Base-by-base conservation (phyloP, 2,888 invertebrate species). In the Pseudanteris insignis region DNA sequence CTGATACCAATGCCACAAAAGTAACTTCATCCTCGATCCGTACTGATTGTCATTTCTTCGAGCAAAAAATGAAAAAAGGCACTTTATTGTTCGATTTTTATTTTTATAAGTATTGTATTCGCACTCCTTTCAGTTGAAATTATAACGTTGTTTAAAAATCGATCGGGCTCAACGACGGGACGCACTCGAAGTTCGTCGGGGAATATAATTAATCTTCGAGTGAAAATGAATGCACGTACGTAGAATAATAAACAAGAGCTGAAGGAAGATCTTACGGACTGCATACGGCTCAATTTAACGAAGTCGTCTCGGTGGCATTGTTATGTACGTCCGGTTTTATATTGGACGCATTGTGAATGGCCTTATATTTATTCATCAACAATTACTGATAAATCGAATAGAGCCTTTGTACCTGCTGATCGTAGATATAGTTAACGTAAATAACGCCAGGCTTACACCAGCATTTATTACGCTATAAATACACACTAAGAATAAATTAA, bases 321-420 rank as follows among this genome's bases (percentile, higher is more conserved):
- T 75, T 67, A 64, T 47, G 47, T 64, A 67, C 71, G 67, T 72
- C 74, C 72, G 71, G 72, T 67, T 64, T 57, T 63, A 66, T 71
- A 73, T 71, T 67, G 67, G 67, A 63, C 60, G 68, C 67, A 70
- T 73, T 76, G 70, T 72, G 63, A 67, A 53, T 44, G 58, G 41
- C 67, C 75, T 77, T 76, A 77, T 77, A 76, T 78, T 77, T 77
- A 77, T 78, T 76, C 77, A 78, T 78, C 72, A 76, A 77, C 75
- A 76, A 77, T 78, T 78, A 78, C 72, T 63, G 61, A 50, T 61
- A 48, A 59, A 67, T 67, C 67, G 70, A 63, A 53, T 51, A 46
- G 57, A 60, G 55, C 57, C 53, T 67, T 66, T 66, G n/a, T 61
- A 50, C 53, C 15, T 50, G 28, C 37, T 40, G 65, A 67, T 67